Evolutionary conservation across 1,140 invertebrate species (phyloP).

Genomic region (Manduca sexta): DNA sequence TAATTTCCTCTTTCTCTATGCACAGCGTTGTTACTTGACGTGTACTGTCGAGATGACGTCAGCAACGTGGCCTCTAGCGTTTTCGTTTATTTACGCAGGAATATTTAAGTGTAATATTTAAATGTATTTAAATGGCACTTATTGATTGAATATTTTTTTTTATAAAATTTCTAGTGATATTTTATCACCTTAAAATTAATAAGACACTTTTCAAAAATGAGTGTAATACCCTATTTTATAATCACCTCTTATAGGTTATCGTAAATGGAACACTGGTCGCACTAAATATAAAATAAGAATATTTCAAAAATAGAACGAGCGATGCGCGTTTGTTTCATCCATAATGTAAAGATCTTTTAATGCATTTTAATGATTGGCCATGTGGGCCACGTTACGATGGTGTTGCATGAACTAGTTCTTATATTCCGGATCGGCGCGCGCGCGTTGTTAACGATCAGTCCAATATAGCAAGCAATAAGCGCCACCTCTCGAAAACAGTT

Average conservation of each 20-base stretch:
- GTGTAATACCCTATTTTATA: too few species aligned
- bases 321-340: conserved; percentile 10
- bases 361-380: neutral
- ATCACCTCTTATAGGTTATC: neutral
- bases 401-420: conserved; percentile 20
- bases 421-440: conserved; percentile 39
- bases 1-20: too few species aligned
- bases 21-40: too few species aligned
- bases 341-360: conserved; percentile 6
- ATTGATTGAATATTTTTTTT: too few species aligned
- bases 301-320: conserved; percentile 29
- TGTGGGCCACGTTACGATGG: conserved; percentile 14
- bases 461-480: conserved; percentile 23
- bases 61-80: too few species aligned
- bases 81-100: too few species aligned
- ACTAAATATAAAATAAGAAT: conserved; percentile 14
- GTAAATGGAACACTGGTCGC: conserved; percentile 7
- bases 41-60: too few species aligned
- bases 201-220: too few species aligned
- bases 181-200: too few species aligned
- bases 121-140: too few species aligned
- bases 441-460: conserved; percentile 23
- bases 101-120: too few species aligned
- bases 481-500: conserved; percentile 2
- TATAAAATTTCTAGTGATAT: too few species aligned